Conservation (phyloP, 2,888 invertebrate genomes). For the Cacoxenus indagator region DNA sequence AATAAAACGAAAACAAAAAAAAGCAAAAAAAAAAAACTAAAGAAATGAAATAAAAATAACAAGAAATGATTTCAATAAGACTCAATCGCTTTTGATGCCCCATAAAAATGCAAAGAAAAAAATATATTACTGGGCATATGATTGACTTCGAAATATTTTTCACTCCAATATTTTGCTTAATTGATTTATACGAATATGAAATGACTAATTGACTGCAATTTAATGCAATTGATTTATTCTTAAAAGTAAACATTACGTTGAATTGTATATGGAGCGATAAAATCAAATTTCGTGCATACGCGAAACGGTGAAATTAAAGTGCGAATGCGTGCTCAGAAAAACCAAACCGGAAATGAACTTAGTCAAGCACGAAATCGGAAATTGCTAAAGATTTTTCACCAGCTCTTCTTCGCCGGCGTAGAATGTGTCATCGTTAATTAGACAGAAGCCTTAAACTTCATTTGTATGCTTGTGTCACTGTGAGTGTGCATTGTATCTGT, state of each 20-base stretch:
- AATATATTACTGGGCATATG: slow-evolving; percentile 3
- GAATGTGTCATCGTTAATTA: too few species aligned
- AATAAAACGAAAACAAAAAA: not conserved
- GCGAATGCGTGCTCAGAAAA: too few species aligned
- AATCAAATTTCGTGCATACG: not conserved
- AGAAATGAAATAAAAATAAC: not conserved
- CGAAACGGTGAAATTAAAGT: not conserved
- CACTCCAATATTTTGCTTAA: not conserved
- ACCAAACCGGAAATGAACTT: not conserved
- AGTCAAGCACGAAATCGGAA: too few species aligned
- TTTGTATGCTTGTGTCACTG: too few species aligned
- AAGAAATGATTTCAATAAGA: not conserved
- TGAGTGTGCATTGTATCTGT: too few species aligned
- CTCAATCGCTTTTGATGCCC: not conserved
- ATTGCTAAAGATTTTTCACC: too few species aligned
- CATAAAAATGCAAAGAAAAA: not conserved
- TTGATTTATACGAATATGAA: slow-evolving; percentile 3
- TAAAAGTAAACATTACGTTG: not conserved
- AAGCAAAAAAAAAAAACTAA: slow-evolving; percentile 16
- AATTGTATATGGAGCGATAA: not conserved
- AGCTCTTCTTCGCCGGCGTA: too few species aligned
- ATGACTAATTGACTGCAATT: slow-evolving; percentile 42
- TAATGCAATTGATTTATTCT: slow-evolving; percentile 29
- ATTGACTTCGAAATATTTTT: slow-evolving; percentile 6
- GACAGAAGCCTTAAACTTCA: too few species aligned